A percentile compares a stretch with the other conserved stretches of the same genome.
Evolutionary conservation across 1,140 invertebrate genomes (phyloP).

Genomic region (Sminthurides bifidus): DNA sequence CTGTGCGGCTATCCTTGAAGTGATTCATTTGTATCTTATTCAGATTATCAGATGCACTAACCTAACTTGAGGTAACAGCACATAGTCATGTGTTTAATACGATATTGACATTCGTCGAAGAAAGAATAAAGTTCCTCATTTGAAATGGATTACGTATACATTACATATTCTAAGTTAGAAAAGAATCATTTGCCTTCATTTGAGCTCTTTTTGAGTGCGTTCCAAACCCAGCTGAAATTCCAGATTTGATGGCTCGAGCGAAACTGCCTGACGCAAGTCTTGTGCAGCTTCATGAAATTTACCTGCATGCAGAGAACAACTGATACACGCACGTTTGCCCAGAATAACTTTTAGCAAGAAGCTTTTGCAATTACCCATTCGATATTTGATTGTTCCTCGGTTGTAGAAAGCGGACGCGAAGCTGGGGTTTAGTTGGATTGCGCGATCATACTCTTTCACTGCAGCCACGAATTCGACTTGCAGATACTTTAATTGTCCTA

Average conservation of each 20-base stretch:
- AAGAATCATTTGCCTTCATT: no score
- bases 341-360: neutral
- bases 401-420: conserved; percentile 37
- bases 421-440: conserved; percentile 32
- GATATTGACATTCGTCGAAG: no score
- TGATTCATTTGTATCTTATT: no score
- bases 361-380: conserved; percentile 29
- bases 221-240: conserved; percentile 20
- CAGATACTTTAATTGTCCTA: conserved; percentile 36
- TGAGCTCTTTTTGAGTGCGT: neutral
- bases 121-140: no score
- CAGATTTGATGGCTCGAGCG: conserved; percentile 5
- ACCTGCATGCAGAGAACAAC: conserved; percentile 12
- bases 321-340: neutral
- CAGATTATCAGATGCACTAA: no score
- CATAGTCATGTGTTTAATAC: no score
- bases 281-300: conserved; percentile 20
- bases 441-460: conserved; percentile 36
- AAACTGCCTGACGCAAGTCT: conserved; percentile 19
- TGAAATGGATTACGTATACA: no score
- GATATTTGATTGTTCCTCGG: conserved; percentile 38
- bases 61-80: no score
- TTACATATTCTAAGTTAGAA: no score
- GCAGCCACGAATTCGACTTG: conserved; percentile 38
- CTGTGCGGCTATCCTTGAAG: no score